Evolutionary conservation across 2,888 invertebrate genomes (phyloP).

Genomic region (Allolobophora icterica): DNA sequence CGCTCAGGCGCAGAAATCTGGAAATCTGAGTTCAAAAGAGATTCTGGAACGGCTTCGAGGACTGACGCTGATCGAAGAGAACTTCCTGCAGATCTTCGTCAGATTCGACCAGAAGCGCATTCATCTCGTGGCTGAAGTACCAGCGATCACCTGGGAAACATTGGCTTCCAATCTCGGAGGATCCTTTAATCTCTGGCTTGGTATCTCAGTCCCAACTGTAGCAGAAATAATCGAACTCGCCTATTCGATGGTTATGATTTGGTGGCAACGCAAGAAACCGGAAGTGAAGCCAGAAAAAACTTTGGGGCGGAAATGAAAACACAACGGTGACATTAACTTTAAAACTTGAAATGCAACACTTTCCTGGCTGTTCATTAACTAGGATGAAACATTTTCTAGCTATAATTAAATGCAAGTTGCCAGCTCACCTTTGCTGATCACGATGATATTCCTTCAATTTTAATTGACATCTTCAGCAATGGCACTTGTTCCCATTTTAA

Average conservation of each 20-base stretch:
- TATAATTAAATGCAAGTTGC: too few species aligned
- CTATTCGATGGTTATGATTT: background rate
- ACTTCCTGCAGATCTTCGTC: constrained; percentile 5
- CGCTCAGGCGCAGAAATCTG: background rate
- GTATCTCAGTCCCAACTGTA: background rate
- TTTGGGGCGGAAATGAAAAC: too few species aligned
- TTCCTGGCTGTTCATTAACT: too few species aligned
- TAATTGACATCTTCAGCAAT: too few species aligned
- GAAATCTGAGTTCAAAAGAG: background rate
- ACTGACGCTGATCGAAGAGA: background rate
- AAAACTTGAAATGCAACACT: too few species aligned
- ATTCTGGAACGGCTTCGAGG: background rate
- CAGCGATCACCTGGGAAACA: constrained; percentile 18
- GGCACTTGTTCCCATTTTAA: too few species aligned
- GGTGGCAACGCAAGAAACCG: background rate
- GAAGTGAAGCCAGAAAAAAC: background rate
- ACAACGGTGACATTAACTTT: too few species aligned
- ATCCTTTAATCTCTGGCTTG: constrained; percentile 11
- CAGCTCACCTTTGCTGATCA: too few species aligned
- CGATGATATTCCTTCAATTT: too few species aligned
- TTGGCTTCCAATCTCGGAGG: background rate
- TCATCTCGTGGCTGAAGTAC: background rate
- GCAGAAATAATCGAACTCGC: background rate
- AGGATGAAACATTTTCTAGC: too few species aligned
- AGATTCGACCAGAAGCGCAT: background rate